phyloP scores from a whole-genome alignment of 2,113 vertebrate genomes.

The Pelecanoides urinatrix region DNA sequence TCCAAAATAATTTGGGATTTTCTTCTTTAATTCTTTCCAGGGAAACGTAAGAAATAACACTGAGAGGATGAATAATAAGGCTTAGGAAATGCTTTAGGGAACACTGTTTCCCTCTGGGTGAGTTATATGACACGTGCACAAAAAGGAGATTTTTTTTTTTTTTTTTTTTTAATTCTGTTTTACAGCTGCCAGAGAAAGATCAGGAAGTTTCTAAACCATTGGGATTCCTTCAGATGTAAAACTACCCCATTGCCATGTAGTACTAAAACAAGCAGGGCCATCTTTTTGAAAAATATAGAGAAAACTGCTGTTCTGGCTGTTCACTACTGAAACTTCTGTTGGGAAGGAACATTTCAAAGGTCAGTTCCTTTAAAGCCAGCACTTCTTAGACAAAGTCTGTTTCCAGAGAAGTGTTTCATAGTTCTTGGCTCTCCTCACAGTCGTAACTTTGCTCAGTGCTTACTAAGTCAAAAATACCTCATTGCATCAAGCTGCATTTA shows the following conservation, averaged over 20 bases:
- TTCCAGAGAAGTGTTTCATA: background rate
- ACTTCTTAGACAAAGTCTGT: background rate
- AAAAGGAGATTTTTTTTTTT: background rate
- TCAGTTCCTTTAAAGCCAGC: background rate
- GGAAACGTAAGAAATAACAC: background rate
- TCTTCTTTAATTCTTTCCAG: background rate
- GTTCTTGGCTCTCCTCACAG: background rate
- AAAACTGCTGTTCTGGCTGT: background rate
- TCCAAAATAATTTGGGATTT: background rate
- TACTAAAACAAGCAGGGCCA: background rate
- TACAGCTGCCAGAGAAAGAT: background rate
- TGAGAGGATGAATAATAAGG: background rate
- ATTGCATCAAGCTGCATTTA: background rate
- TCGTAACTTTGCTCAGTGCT: background rate
- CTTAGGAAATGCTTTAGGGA: background rate
- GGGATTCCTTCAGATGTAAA: conserved; percentile 17
- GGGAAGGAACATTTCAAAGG: background rate
- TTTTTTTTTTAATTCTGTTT: background rate
- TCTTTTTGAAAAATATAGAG: background rate
- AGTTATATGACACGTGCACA: background rate
- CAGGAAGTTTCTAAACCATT: background rate
- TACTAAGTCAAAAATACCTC: background rate
- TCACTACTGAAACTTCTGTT: background rate
- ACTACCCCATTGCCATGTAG: background rate
- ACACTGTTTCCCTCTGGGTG: background rate